Base-by-base conservation (phyloP, 2,888 invertebrate species). In the Brachycybe producta region DNA sequence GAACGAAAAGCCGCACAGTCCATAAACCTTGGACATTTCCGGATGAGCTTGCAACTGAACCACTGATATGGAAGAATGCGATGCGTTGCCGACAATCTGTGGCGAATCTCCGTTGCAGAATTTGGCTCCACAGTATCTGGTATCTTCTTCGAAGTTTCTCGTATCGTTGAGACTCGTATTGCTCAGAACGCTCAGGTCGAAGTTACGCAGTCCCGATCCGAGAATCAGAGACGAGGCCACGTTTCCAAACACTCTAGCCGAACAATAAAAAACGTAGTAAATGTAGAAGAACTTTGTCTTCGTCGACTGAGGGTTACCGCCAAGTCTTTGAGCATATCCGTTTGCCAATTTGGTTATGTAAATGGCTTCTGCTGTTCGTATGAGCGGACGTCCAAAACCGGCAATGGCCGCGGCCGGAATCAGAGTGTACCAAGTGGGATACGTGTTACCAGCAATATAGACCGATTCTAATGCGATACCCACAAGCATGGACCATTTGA, bases 221-320 rank as follows among this genome's bases (percentile, higher is more conserved):
- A 42, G 41, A 30, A 48, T 27, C 21, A 46, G 0, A 17, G 36
- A 36, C 5, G 90, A 91, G 62, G 92, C 82, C 56, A 95, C 76
- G 69, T 94, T 94, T 64, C 95, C 94, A 85, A 91, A 88, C 42
- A 95, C 78, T 71, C 92, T 86, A 60, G 94, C 87, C n/a, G 91
- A 85, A 69, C 94, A 94, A 82, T 94, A 94, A 58, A 94, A 86
- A 60, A 94, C 78, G 75, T 95, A 97, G 79, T 97, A 97, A 77
- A 94, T 86, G 40, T 95, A 95, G 70, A 97, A 97, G 76, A 97
- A 95, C 62, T 91, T 73, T 52, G 92, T 91, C 60, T 95, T 87
- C 60, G 92, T 87, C 21, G 87, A 88, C 65, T 91, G 87, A 48
- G 86, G 80, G 27, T 64, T 59, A 8, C n/a, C n/a, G n/a, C n/a